Base-by-base conservation (phyloP, 2,113 vertebrate species). In the Channa argus region DNA sequence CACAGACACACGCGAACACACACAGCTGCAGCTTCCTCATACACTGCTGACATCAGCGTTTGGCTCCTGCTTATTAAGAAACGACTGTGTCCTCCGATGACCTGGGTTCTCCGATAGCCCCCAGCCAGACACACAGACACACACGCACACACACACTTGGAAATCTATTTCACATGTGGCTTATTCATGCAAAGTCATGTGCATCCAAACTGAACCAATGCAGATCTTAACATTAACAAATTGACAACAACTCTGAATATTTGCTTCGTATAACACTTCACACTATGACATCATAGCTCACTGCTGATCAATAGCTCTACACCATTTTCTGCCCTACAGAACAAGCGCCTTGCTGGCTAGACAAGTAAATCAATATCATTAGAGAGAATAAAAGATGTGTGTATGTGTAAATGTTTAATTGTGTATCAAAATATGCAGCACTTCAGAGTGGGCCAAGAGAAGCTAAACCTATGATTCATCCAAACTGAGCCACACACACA, bases 341-440 rank as follows among this genome's bases (percentile, higher is more conserved):
- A 61, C 9, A 1, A 87, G 77, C 53, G 56, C 64, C 74, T 54
- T 33, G 50, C 68, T 72, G 82, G 60, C 80, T 67, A 87, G 82
- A 88, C 77, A 24, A 63, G 50, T 7, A 64, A 76, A 87, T 90
- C 84, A 79, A 85, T 88, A 81, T 14, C 43, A 71, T 47, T 62
- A 58, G 9, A 43, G 14, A 9, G 15, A 5, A 13, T 39, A 75
- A 52, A 24, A 15, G 10, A 64, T 54, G 38, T 62, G 11, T 63
- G 5, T 33, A 33, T 60, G 36, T 72, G 52, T 49, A 14, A 68
- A 34, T 63, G 54, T 76, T 61, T 79, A 50, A 71, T 77, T 63
- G 55, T 63, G 33, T 0, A 24, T 65, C 50, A 63, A 33, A 61
- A 71, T 77, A 52, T 59, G 0, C 11, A 47, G 8, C 56, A 39